Evolutionary conservation across 2,888 invertebrate species (phyloP).

Genomic region (Germaria angustata): DNA sequence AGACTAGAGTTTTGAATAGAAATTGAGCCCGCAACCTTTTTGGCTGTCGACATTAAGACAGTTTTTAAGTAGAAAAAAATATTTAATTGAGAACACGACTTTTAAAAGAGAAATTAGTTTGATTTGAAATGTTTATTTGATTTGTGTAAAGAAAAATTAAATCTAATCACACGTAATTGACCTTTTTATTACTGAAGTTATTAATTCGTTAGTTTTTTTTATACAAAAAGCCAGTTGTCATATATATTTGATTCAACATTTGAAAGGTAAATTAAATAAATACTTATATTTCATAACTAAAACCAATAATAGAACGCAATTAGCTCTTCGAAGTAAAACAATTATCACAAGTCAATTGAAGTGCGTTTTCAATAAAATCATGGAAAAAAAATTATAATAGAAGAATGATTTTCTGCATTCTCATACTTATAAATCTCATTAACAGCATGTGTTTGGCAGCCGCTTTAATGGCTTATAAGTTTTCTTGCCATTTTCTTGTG

Average conservation of each 20-base stretch:
- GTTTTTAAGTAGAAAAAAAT: neutral
- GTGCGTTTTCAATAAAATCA: neutral
- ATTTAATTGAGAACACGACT: neutral
- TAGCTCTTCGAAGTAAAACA: conserved; percentile 36
- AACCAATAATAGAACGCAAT: neutral
- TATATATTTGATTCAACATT: too few relatives aligned
- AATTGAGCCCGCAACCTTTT: too few relatives aligned
- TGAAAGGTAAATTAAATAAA: too few relatives aligned
- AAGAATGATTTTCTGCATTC: neutral
- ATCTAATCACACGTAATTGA: neutral
- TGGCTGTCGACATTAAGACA: neutral
- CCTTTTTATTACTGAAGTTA: neutral
- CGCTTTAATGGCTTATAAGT: conserved; percentile 55
- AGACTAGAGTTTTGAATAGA: too few relatives aligned
- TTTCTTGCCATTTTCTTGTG: conserved; percentile 34
- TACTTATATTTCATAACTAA: too few relatives aligned
- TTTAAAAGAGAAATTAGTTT: neutral
- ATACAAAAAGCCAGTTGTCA: neutral
- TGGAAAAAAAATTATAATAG: neutral
- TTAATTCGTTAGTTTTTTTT: neutral
- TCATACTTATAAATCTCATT: conserved; percentile 61
- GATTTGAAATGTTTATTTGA: too few relatives aligned
- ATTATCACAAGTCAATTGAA: conserved; percentile 32
- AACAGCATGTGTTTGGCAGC: conserved; percentile 61
- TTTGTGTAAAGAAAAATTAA: too few relatives aligned